These are phyloP conservation scores for Poliocrania exsul DNA, from an alignment of 2,797 vertebrate species.

Conservation along the genomic window DNA sequence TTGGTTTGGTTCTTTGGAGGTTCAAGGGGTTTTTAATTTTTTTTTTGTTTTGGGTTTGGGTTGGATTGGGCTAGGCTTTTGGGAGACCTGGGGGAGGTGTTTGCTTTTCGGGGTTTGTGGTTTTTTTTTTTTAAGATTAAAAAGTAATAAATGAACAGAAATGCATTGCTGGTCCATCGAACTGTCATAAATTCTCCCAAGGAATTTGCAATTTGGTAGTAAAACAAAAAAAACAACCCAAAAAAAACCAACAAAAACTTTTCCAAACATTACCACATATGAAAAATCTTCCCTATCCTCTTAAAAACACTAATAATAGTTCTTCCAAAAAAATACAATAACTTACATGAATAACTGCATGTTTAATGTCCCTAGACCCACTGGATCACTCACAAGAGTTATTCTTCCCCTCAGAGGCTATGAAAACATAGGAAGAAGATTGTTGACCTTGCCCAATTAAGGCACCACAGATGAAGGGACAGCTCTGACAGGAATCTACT, in stretches of 20 bases:
- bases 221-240: not conserved
- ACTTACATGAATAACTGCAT: not conserved
- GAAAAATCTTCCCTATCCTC: not conserved
- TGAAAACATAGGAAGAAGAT: constrained; percentile 1
- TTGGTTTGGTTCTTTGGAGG: not conserved
- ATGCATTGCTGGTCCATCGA: not conserved
- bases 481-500: constrained; percentile 17
- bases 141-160: not conserved
- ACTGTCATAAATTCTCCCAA: not conserved
- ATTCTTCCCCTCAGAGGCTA: not conserved
- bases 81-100: not conserved
- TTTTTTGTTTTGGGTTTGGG: not conserved
- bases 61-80: not conserved
- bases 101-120: not conserved
- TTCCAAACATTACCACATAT: not conserved
- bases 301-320: not conserved
- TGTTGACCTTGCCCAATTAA: constrained; percentile 72
- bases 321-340: not conserved
- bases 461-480: not conserved
- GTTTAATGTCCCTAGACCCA: not conserved
- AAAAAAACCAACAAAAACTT: too few species aligned
- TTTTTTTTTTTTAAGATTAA: not conserved
- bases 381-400: not conserved
- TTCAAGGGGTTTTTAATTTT: too few species aligned
- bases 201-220: not conserved